Evolutionary conservation across 2,797 vertebrate species (phyloP), one percentile per base, ranked within the genome.

Genomic region (Chiroxiphia lanceolata): DNA sequence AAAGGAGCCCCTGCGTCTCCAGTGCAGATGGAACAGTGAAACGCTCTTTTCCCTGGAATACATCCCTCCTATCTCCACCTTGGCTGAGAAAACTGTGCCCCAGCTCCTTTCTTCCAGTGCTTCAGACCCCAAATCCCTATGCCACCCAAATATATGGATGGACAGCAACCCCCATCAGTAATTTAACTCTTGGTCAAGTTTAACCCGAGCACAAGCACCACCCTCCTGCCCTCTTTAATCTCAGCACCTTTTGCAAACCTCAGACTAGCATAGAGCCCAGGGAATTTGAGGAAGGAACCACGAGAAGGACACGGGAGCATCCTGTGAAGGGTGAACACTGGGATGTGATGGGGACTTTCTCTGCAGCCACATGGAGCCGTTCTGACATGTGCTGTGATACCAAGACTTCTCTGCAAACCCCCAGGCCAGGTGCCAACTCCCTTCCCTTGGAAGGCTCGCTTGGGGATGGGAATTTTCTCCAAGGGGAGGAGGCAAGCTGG

Each of bases 391-490:
- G 68, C 90, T 92, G 93, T 8, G 1, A 84, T 77, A 83, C 38
- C 0, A 61, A 36, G 69, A 38, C 45, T 18, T 33, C 79, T 44
- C 78, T 92, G 88, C 90, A 93, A 64, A 74, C 68, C 80, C 60
- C 67, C 83, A 77, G 80, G 94, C 71, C 91, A 93, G 68, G 78
- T 75, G 78, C 78, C 90, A 96, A 36, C 20, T 89, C 64, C 90
- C 45, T 94, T 76, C 56, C 48, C 56, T 72, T 6, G 5, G 21
- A 67, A 91, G 75, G 21, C 67, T 94, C 1, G 0, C 36, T n/a
- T 4, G 16, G 88, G 60, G n/a, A 67, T 80, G 90, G 13, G 86
- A 87, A 74, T 89, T 95, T 95, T 84, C 84, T 92, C 78, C 40
- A 21, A 90, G 67, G 78, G 86, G 75, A 93, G 90, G 90, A 93